Evolutionary conservation across 30 jellyfish, hydroid and myxozoan species (phyloP).

Genomic region (Cassiopea xamachana): DNA sequence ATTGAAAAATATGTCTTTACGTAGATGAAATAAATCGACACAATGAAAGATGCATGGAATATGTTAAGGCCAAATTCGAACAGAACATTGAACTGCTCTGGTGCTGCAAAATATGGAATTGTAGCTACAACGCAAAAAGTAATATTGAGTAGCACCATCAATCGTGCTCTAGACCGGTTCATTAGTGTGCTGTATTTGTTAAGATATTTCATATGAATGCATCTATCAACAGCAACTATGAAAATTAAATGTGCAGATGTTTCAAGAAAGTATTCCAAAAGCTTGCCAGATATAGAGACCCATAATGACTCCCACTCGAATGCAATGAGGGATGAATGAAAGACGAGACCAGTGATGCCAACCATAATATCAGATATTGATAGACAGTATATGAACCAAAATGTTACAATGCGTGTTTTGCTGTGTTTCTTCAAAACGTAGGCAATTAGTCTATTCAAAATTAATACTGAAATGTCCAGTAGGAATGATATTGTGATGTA

Average conservation of each 20-base stretch:
- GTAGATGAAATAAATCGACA: background rate
- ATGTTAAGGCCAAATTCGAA: background rate
- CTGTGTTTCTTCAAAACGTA: background rate
- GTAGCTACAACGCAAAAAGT: background rate
- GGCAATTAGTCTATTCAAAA: background rate
- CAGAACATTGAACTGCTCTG: background rate
- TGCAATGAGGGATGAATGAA: background rate
- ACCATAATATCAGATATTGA: conserved; percentile 2
- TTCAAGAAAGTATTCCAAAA: background rate
- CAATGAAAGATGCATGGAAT: background rate
- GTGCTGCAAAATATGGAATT: background rate
- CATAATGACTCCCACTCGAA: background rate
- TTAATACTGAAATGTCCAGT: background rate
- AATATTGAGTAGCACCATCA: background rate
- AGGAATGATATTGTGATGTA: background rate
- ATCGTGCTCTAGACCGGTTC: conserved; percentile 2
- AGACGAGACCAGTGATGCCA: background rate
- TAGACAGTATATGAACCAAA: background rate
- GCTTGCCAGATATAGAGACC: background rate
- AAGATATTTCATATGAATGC: conserved; percentile 7
- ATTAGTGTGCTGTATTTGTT: background rate
- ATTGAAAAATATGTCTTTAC: background rate
- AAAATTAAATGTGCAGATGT: background rate
- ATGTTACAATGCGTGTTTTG: background rate
- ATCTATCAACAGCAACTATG: background rate